Evolutionary conservation across 2,797 vertebrate species (phyloP).

Genomic region (Poliocrania exsul): DNA sequence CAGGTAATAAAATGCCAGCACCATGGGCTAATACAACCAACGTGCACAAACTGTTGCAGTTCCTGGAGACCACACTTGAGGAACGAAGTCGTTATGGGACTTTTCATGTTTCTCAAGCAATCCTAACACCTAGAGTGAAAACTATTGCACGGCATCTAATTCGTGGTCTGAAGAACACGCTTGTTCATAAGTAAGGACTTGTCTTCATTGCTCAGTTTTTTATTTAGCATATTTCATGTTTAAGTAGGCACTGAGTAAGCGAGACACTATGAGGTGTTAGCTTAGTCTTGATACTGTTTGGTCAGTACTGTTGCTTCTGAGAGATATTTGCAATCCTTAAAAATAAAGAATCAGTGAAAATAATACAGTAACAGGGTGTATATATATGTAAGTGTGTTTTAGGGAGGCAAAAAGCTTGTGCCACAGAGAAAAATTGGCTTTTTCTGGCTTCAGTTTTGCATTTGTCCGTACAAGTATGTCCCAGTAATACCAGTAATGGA

Average conservation of each 20-base stretch:
- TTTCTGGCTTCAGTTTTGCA: background rate
- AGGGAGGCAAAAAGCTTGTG: accelerated
- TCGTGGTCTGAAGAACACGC: slow-evolving; percentile 89
- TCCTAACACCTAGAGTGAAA: slow-evolving; percentile 90
- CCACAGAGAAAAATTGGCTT: background rate
- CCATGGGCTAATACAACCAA: slow-evolving; percentile 98
- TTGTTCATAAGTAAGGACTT: slow-evolving; percentile 88
- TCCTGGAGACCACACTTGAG: slow-evolving; percentile 90
- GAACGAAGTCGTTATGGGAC: slow-evolving; percentile 85
- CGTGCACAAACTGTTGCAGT: slow-evolving; percentile 88
- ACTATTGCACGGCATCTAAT: slow-evolving; percentile 89
- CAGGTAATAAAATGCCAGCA: slow-evolving; percentile 93
- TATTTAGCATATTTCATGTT: accelerated
- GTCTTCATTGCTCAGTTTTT: background rate
- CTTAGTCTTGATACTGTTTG: background rate
- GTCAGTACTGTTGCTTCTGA: background rate
- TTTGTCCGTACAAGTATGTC: background rate
- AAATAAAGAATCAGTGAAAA: background rate
- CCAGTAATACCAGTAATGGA: background rate
- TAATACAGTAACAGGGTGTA: background rate
- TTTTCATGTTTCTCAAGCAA: slow-evolving; percentile 97
- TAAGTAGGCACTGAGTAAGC: background rate
- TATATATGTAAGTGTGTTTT: background rate
- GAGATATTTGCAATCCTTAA: background rate
- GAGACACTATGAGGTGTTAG: background rate